Conservation (phyloP, 2,888 invertebrate species). For the Lissonota sp. region DNA sequence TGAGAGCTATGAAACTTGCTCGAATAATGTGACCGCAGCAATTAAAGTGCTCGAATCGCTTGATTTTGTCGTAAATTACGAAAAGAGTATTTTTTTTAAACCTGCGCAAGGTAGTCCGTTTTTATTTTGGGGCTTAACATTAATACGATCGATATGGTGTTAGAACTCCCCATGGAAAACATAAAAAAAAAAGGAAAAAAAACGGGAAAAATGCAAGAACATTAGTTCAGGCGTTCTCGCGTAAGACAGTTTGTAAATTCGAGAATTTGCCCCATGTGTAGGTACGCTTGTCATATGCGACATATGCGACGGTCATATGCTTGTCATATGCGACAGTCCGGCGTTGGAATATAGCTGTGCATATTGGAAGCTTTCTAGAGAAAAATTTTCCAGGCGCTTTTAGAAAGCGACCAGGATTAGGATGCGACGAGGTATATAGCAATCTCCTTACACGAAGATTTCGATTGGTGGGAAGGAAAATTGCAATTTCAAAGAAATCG, state of each 20-base stretch:
- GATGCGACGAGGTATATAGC: conserved; percentile 42
- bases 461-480: conserved; percentile 50
- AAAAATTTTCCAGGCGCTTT: conserved; percentile 36
- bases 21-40: conserved; percentile 24
- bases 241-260: conserved; percentile 33
- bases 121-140: conserved; percentile 52
- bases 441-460: conserved; percentile 34
- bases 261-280: conserved; percentile 53
- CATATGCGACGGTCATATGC: no score
- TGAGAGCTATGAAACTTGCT: conserved; percentile 29
- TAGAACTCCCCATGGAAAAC: no score
- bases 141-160: conserved; percentile 27
- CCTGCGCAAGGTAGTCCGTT: conserved; percentile 50
- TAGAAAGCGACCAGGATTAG: conserved; percentile 33
- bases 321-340: no score
- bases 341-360: conserved; percentile 50
- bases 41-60: conserved; percentile 38
- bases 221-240: conserved; percentile 26
- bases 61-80: conserved; percentile 44
- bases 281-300: conserved; percentile 37
- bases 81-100: conserved; percentile 40
- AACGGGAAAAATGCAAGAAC: conserved; percentile 1
- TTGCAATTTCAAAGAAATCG: conserved; percentile 28
- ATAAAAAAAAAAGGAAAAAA: conserved; percentile 29
- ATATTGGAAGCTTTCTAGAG: conserved; percentile 47